A percentile compares a stretch with the other conserved stretches of the same genome.
phyloP scores from a whole-genome alignment of 2,797 vertebrate species.

The Ptychadena robeensis region DNA sequence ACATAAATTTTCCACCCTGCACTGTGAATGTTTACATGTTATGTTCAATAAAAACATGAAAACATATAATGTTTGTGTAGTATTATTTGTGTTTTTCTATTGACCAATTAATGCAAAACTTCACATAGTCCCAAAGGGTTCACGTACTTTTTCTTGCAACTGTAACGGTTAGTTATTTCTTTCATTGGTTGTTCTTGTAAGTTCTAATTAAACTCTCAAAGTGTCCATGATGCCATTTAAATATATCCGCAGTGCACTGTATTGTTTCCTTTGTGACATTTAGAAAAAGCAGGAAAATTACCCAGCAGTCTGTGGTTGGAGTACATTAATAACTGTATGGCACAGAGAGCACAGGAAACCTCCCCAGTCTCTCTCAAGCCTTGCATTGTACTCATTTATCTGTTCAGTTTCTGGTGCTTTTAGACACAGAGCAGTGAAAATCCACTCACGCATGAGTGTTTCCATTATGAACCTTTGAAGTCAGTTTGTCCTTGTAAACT shows the following conservation, averaged over 20 bases:
- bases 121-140: no score
- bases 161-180: no score
- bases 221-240: neutral
- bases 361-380: neutral
- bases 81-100: no score
- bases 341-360: neutral
- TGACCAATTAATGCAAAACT: no score
- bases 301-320: neutral
- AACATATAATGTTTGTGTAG: no score
- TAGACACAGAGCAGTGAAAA: neutral
- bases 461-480: slow-evolving; percentile 31
- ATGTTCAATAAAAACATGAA: no score
- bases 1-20: no score
- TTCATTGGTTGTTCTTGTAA: no score
- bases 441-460: neutral
- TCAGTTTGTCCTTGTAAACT: slow-evolving; percentile 49
- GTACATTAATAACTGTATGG: neutral
- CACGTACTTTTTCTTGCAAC: no score
- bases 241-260: neutral
- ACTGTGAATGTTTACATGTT: no score
- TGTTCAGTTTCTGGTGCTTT: slow-evolving; percentile 2
- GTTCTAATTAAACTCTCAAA: no score
- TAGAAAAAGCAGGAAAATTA: neutral
- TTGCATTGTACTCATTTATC: slow-evolving; percentile 6
- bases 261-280: neutral